These are phyloP conservation scores for Orussus abietinus DNA, from an alignment of 1,140 invertebrate species.

Conservation along the genomic window DNA sequence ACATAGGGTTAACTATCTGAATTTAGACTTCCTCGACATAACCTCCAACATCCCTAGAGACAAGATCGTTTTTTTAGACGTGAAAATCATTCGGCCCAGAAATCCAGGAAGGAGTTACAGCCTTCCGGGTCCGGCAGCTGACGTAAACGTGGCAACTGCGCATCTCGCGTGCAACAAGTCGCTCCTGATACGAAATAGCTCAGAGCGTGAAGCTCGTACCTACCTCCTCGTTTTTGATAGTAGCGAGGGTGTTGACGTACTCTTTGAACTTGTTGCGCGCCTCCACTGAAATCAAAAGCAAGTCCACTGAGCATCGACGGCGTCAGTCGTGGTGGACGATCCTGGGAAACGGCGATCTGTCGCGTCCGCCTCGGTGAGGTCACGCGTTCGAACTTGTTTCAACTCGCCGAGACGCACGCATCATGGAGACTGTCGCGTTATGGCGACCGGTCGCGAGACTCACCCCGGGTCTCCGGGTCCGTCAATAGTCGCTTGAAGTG, in stretches of 20 bases:
- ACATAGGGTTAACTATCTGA: too few species aligned
- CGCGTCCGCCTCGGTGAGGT: constrained; percentile 12
- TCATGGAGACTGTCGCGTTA: constrained; percentile 6
- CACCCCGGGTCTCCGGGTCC: constrained; percentile 72
- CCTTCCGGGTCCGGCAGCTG: background rate
- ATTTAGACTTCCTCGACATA: too few species aligned
- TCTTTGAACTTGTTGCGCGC: constrained; percentile 84
- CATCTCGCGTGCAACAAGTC: constrained; percentile 46
- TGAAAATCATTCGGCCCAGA: too few species aligned
- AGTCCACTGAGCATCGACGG: too few species aligned
- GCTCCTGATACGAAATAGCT: too few species aligned
- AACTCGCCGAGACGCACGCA: background rate
- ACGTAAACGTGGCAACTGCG: constrained; percentile 31
- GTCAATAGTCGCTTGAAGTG: constrained; percentile 83
- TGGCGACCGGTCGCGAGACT: constrained; percentile 29
- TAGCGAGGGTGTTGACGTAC: constrained; percentile 83
- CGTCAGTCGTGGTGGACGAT: too few species aligned
- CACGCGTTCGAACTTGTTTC: too few species aligned
- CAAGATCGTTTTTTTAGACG: too few species aligned
- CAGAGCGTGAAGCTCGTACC: constrained; percentile 25
- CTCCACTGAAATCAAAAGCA: constrained; percentile 68
- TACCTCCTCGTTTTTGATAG: constrained; percentile 71
- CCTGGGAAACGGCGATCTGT: background rate
- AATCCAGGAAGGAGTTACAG: background rate
- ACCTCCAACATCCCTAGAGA: too few species aligned